Evolutionary conservation across 2,797 vertebrate genomes (phyloP), one percentile per base, ranked within the genome.

Genomic region (Characodon lateralis): DNA sequence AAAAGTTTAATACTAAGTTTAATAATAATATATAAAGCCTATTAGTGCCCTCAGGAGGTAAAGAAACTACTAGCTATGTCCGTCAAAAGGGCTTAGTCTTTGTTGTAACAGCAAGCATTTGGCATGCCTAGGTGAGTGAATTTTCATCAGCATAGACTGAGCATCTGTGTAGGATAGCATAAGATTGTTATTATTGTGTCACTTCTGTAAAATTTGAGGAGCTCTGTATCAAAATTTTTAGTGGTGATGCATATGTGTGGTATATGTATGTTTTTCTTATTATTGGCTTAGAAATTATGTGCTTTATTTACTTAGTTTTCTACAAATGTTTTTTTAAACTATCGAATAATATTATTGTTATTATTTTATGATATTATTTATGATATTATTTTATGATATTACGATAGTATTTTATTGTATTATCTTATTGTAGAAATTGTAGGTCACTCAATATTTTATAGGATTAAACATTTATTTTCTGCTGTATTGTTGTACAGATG

Each of bases 381-480:
- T 35, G 31, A 35, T 35, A 35, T 35, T 35, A 4, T 35, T 35
- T 35, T 35, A 35, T 35, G 35, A 35, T 35, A 35, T 35, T 35
- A 35, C 4, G 35, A 35, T 35, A 35, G 4, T 35, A 35, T 35
- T 35, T 35, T 4, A 35, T 35, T 35, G 35, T 35, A 35, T 35
- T 22, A 39, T 65, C 22, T 43, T 26, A 46, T 69, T 46, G 20
- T 41, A 41, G 20, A 66, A 41, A 66, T 68, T 6, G 46, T 18
- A 26, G 13, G 79, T 70, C 82, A 69, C 77, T 70, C 81, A 72
- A 35, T 28, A 20, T 68, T 75, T 68, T 48, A 66, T 5, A n/a
- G 61, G 72, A 72, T 71, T 28, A 72, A 81, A 56, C n/a, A 1
- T 77, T 18, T n/a, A 56, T 72, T 22, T 78, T 22, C 41, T 69